phyloP scores from a whole-genome alignment of 2,888 invertebrate genomes.

The Hemistola chrysoprasaria region DNA sequence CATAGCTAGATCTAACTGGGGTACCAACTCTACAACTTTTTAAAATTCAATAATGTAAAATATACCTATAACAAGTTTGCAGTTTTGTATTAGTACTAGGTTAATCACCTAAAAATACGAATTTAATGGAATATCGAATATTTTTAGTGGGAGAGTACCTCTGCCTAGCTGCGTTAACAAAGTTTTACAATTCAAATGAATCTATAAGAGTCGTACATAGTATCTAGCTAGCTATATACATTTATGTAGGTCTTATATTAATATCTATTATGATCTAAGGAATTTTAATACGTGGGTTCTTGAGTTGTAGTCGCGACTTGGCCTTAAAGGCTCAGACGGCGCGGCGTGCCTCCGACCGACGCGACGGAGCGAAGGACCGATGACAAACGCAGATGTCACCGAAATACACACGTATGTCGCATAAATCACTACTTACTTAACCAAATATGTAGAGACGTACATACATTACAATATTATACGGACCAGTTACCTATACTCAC shows the following conservation, averaged over 20 bases:
- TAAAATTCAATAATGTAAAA: no score
- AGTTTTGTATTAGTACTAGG: no score
- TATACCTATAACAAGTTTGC: no score
- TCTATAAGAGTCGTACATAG: neutral
- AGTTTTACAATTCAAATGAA: slow-evolving; percentile 8
- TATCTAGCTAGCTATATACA: neutral
- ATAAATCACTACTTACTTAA: slow-evolving; percentile 19
- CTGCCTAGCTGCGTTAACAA: neutral
- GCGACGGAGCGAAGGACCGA: slow-evolving; percentile 32
- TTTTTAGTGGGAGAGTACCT: no score
- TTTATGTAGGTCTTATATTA: no score
- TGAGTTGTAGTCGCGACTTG: slow-evolving; percentile 30
- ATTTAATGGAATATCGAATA: slow-evolving; percentile 10
- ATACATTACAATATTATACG: no score
- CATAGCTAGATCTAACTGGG: no score
- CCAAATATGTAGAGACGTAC: no score
- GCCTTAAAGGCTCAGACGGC: slow-evolving; percentile 60
- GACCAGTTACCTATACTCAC: no score
- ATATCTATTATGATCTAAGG: no score
- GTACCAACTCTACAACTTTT: no score
- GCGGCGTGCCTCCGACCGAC: slow-evolving; percentile 52
- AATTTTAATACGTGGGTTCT: slow-evolving; percentile 19
- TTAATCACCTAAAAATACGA: slow-evolving; percentile 4
- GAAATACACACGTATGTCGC: slow-evolving; percentile 40
- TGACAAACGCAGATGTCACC: slow-evolving; percentile 42